Conservation (phyloP, 2,888 invertebrate genomes). For the Drosophila quinaria region DNA sequence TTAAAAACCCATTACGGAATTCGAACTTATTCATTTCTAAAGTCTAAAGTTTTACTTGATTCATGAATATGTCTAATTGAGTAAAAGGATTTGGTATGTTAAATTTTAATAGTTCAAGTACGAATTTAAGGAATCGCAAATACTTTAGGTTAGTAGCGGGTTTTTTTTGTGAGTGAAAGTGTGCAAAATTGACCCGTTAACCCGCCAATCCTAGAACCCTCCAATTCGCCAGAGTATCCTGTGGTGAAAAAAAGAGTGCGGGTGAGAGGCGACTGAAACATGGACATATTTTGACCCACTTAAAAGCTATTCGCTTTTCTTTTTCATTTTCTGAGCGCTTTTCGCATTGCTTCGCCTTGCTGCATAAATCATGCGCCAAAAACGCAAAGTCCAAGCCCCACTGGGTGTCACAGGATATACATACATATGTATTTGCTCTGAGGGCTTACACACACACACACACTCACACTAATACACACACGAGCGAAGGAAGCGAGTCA, state of each 20-base stretch:
- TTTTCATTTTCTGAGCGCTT: not conserved
- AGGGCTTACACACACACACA: slow-evolving; percentile 4
- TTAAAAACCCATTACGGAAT: no score
- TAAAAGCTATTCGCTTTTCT: slow-evolving; percentile 14
- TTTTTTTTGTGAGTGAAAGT: not conserved
- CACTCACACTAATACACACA: not conserved
- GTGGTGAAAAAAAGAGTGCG: not conserved
- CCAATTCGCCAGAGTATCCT: not conserved
- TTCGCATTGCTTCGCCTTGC: slow-evolving; percentile 41
- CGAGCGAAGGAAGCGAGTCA: slow-evolving; percentile 31
- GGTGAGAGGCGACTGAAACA: not conserved
- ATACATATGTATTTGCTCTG: not conserved
- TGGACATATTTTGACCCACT: slow-evolving; percentile 24
- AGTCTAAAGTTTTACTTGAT: not conserved
- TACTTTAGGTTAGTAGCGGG: not conserved
- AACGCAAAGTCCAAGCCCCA: slow-evolving; percentile 63
- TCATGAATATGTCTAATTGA: not conserved
- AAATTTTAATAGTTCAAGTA: not conserved
- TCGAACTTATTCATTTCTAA: no score
- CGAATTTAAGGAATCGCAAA: not conserved
- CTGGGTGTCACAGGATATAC: slow-evolving; percentile 38
- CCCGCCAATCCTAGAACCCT: not conserved
- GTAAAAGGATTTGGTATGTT: not conserved
- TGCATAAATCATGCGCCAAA: slow-evolving; percentile 76
- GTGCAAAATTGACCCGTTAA: slow-evolving; percentile 12